Evolutionary conservation across 2,113 vertebrate species (phyloP).

Genomic region (Pseudorectes ferrugineus): DNA sequence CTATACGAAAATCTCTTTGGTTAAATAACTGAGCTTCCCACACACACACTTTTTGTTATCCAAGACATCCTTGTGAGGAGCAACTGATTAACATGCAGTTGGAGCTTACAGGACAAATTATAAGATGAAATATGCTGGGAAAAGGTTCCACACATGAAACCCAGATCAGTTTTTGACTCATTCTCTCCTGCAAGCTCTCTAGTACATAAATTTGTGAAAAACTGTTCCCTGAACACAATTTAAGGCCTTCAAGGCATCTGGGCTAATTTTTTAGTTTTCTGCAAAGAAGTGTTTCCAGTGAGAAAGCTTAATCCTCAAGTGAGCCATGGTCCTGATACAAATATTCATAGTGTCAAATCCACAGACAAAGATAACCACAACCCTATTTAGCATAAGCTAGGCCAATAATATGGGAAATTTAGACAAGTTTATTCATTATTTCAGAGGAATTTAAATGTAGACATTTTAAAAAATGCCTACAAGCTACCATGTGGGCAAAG

Average conservation of each 20-base stretch:
- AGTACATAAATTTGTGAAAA: background rate
- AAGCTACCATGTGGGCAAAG: background rate
- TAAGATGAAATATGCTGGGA: background rate
- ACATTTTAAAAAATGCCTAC: background rate
- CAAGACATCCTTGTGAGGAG: background rate
- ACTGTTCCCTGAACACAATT: background rate
- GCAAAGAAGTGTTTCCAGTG: background rate
- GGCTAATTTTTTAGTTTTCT: background rate
- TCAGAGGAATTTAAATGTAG: background rate
- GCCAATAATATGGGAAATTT: background rate
- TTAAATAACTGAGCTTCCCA: background rate
- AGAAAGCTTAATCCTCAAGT: background rate
- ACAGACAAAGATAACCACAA: background rate
- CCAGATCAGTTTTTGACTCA: background rate
- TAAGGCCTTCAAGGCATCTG: background rate
- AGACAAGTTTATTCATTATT: background rate
- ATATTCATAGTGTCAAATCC: background rate
- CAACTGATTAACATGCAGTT: background rate
- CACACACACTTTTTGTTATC: background rate
- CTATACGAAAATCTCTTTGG: background rate
- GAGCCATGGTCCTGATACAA: background rate
- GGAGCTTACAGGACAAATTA: background rate
- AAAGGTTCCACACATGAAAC: background rate
- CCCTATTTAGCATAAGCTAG: background rate
- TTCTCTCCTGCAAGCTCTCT: background rate